Evolutionary conservation across 1,140 invertebrate species (phyloP), one percentile per base, ranked within the genome.

Genomic region (Drosophila virilis): DNA sequence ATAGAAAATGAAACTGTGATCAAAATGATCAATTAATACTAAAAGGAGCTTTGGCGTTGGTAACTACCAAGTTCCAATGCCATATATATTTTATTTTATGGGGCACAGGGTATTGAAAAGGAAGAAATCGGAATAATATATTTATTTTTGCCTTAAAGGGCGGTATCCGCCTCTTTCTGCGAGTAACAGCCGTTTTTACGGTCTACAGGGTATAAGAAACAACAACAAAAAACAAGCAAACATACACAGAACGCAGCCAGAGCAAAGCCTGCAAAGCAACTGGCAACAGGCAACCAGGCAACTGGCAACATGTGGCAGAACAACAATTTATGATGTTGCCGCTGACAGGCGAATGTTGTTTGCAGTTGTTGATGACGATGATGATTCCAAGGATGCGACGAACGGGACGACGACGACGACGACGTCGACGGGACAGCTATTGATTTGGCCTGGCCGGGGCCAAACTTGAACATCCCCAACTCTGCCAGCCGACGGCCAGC

Each of bases 291-390:
- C 50, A 55, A 52, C 54, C 45, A 62, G 55, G 28, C 57, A 58
- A 81, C 74, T 35, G 37, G 83, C 84, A 89, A 89, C 84, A 89
- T 89, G 84, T 89, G 84, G 84, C 84, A 85, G 88, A 89, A 89
- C 84, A 89, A 89, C 84, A 89, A 89, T 89, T 89, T 89, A 89
- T 89, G 84, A 88, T 88, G 84, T 90, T 89, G 84, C 85, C 85
- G 84, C 85, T 89, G 84, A 89, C 84, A 89, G 80, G 84, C 84
- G 80, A 89, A 89, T 89, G 84, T 90, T 89, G 85, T 90, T 89
- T 88, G 83, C 83, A 89, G 84, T 88, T 88, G 83, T 84, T 89
- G 84, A 90, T 89, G 84, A 89, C 80, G 84, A 90, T 89, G 84
- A 89, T 82, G 84, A 89, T 89, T 89, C 85, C 85, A 90, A 89